Evolutionary conservation across 2,113 vertebrate genomes (phyloP).

Genomic region (Psephotus haematonotus): DNA sequence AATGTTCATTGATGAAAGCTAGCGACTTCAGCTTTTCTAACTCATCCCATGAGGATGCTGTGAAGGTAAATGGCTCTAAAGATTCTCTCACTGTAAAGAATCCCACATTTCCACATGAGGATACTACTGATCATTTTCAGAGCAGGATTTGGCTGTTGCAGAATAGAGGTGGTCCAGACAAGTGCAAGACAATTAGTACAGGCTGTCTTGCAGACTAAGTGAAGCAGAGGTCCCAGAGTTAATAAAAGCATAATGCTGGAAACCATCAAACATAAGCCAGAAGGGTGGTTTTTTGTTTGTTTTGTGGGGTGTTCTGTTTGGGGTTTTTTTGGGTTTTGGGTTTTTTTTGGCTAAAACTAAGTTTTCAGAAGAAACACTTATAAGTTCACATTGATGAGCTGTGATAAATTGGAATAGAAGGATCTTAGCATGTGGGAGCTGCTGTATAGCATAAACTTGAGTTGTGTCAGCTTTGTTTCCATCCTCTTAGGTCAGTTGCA

Average conservation of each 20-base stretch:
- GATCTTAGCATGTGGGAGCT: not conserved
- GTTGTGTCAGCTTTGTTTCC: not conserved
- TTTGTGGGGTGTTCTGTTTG: not conserved
- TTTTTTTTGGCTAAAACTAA: not conserved
- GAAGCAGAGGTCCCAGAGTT: not conserved
- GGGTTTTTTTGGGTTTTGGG: not conserved
- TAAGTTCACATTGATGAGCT: not conserved
- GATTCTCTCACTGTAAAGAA: not conserved
- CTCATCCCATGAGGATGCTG: not conserved
- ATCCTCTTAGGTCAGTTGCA: slow-evolving; percentile 90
- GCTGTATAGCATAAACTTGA: not conserved
- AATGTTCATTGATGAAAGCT: not conserved
- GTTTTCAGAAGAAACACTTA: not conserved
- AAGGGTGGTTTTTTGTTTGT: not conserved
- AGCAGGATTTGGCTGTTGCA: not conserved
- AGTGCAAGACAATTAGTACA: not conserved
- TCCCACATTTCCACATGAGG: not conserved
- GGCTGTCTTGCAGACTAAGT: not conserved
- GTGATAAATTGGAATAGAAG: not conserved
- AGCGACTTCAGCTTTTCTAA: not conserved
- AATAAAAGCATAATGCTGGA: not conserved
- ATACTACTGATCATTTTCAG: not conserved
- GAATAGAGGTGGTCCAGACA: not conserved
- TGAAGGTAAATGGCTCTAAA: not conserved
- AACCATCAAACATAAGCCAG: not conserved